Conservation (phyloP, 1,140 invertebrate species). For the Atta texana region DNA sequence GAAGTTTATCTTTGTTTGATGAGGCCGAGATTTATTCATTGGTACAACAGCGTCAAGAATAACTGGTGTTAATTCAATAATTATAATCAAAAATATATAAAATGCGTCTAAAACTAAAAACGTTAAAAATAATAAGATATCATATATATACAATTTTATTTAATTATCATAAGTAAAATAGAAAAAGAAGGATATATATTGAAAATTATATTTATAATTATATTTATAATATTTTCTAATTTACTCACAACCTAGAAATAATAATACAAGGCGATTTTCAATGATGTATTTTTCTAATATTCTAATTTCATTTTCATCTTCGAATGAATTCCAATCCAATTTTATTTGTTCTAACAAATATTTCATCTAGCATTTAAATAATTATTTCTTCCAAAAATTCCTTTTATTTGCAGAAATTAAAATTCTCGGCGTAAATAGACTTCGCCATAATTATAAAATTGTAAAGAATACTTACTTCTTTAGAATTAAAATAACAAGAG, state of each 20-base stretch:
- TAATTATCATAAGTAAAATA: not conserved
- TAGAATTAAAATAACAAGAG: constrained; percentile 19
- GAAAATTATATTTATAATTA: not conserved
- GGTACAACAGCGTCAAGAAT: constrained; percentile 22
- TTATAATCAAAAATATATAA: not conserved
- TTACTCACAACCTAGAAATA: constrained; percentile 17
- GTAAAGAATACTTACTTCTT: not conserved
- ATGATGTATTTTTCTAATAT: constrained; percentile 27
- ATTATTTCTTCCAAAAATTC: not conserved
- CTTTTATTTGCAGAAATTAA: not conserved
- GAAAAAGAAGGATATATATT: not conserved
- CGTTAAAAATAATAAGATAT: not conserved
- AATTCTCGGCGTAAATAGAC: not conserved
- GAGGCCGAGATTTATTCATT: constrained; percentile 33
- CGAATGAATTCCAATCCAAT: constrained; percentile 9
- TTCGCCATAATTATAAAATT: not conserved
- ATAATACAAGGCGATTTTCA: not conserved
- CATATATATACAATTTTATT: not conserved
- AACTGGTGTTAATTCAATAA: constrained; percentile 4
- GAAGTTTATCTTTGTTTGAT: not conserved
- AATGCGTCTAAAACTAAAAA: not conserved
- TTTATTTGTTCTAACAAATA: constrained; percentile 25
- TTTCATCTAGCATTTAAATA: constrained; percentile 2
- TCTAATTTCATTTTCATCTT: constrained; percentile 3
- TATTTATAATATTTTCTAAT: not conserved